A percentile compares a stretch with the other conserved stretches of the same genome.
These are phyloP conservation scores for Euglossa dilemma DNA, from an alignment of 1,140 invertebrate species.

Conservation along the genomic window DNA sequence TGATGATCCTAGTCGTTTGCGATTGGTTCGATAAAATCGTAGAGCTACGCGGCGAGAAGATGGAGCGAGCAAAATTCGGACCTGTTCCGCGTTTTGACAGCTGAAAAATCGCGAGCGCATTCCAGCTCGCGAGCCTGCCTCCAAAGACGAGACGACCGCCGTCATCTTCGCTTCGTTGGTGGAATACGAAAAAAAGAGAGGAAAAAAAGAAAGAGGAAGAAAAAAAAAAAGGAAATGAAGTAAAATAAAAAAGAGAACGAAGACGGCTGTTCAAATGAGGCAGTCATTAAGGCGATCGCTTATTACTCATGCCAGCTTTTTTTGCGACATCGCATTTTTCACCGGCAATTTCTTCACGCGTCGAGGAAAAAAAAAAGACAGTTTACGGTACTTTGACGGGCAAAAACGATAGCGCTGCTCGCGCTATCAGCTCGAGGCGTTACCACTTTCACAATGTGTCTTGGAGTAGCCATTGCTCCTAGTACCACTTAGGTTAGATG, in stretches of 20 bases:
- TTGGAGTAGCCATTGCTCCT: neutral
- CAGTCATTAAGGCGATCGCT: conserved; percentile 49
- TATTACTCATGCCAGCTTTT: conserved; percentile 39
- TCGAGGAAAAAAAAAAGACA: neutral
- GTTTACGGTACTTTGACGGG: conserved; percentile 27
- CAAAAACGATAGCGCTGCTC: neutral
- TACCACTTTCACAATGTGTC: conserved; percentile 4
- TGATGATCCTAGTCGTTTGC: neutral
- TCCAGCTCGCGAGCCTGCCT: neutral
- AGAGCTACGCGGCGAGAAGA: neutral
- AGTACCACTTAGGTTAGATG: neutral
- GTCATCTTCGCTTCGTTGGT: neutral
- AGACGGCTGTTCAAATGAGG: conserved; percentile 21
- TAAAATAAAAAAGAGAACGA: neutral
- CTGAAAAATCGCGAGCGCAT: conserved; percentile 50
- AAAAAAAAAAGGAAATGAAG: neutral
- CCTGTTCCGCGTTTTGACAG: conserved; percentile 51
- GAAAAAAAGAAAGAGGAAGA: neutral
- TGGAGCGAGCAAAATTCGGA: conserved; percentile 10
- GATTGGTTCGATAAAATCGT: neutral
- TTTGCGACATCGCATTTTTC: conserved; percentile 45
- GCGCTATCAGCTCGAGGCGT: neutral
- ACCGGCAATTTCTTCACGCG: conserved; percentile 8
- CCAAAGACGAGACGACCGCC: conserved; percentile 24
- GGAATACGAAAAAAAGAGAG: neutral